These are phyloP conservation scores for Tragopan temminckii DNA, from an alignment of 2,797 vertebrate genomes.

Conservation along the genomic window DNA sequence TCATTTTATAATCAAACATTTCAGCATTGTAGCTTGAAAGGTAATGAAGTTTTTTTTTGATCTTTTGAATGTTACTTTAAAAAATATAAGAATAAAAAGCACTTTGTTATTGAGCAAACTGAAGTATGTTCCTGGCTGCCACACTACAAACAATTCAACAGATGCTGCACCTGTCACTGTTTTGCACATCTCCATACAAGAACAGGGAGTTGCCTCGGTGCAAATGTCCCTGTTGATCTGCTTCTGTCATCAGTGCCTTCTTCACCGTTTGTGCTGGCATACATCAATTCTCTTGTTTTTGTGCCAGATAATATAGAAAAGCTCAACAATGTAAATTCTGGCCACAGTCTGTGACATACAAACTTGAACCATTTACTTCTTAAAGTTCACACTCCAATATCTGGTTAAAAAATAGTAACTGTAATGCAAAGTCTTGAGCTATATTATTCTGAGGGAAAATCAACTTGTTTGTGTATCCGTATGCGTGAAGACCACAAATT, in stretches of 20 bases:
- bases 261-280: background rate
- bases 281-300: background rate
- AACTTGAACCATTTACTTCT: background rate
- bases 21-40: slow-evolving; percentile 16
- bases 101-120: slow-evolving; percentile 40
- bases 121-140: slow-evolving; percentile 53
- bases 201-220: slow-evolving; percentile 29
- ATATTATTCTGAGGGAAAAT: background rate
- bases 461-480: background rate
- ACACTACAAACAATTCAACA: slow-evolving; percentile 55
- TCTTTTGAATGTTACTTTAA: slow-evolving; percentile 18
- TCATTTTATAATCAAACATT: slow-evolving; percentile 39
- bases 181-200: slow-evolving; percentile 31
- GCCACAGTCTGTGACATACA: background rate
- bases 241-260: background rate
- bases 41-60: slow-evolving; percentile 55
- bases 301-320: background rate
- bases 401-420: background rate
- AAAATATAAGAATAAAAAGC: background rate
- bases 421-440: background rate
- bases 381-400: background rate
- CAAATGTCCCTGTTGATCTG: slow-evolving; percentile 23
- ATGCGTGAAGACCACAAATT: background rate
- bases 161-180: slow-evolving; percentile 37
- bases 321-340: background rate